Percentiles rank a stretch among this genome's conserved stretches.
Conservation (phyloP, 1,140 invertebrate species). For the Diabrotica undecimpunctata region DNA sequence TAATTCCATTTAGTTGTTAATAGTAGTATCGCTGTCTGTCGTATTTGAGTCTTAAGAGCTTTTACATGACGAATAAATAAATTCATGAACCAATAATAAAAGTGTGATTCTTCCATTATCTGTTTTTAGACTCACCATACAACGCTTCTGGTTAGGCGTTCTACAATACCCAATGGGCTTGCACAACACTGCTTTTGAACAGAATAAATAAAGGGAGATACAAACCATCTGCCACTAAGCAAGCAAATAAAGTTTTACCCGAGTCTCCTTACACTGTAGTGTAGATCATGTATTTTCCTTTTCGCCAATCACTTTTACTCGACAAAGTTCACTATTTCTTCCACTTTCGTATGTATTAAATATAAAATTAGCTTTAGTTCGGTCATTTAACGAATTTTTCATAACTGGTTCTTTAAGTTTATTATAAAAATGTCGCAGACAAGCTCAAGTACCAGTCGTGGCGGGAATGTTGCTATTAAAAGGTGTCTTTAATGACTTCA, state of each 20-base stretch:
- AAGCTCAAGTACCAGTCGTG: conserved; percentile 9
- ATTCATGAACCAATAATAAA: conserved; percentile 35
- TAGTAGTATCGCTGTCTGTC: background rate
- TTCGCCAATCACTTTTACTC: conserved; percentile 25
- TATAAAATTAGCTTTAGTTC: conserved; percentile 20
- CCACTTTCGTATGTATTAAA: conserved; percentile 28
- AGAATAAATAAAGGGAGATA: conserved; percentile 41
- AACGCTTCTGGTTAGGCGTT: conserved; percentile 36
- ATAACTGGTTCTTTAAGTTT: conserved; percentile 15
- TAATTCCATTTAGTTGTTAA: too few relatives aligned
- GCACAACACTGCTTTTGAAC: conserved; percentile 37
- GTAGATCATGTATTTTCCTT: conserved; percentile 35
- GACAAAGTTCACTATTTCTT: too few relatives aligned
- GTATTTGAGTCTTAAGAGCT: background rate
- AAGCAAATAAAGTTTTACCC: conserved; percentile 40
- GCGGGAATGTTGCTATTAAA: conserved; percentile 23
- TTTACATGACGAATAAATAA: background rate
- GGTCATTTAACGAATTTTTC: background rate
- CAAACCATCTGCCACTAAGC: conserved; percentile 35
- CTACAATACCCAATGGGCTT: conserved; percentile 38
- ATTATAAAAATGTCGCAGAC: conserved; percentile 23
- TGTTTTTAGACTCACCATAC: conserved; percentile 40
- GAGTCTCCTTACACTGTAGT: conserved; percentile 36
- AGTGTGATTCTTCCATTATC: conserved; percentile 41
- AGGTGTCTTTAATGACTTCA: conserved; percentile 23